Evolutionary conservation across 2,113 vertebrate species (phyloP).

Genomic region (Haliaeetus leucogaster): DNA sequence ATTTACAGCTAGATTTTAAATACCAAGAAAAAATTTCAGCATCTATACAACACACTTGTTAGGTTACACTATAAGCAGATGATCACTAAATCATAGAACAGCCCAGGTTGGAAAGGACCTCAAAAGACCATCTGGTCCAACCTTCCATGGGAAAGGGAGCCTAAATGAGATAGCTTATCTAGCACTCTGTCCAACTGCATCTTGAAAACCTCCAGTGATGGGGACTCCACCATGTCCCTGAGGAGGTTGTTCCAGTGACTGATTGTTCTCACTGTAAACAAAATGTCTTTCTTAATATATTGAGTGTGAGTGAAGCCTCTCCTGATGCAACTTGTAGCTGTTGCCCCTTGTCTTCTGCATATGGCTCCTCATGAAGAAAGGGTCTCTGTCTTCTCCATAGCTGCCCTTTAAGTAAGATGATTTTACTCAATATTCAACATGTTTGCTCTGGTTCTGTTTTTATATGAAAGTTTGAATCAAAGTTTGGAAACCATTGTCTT

Average conservation of each 20-base stretch:
- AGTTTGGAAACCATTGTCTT: not conserved
- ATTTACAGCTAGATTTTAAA: not conserved
- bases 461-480: not conserved
- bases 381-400: not conserved
- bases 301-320: not conserved
- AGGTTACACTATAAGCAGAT: not conserved
- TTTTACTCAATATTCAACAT: not conserved
- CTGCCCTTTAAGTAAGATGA: not conserved
- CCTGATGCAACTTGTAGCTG: not conserved
- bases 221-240: not conserved
- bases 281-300: too few species aligned
- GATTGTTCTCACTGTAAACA: not conserved
- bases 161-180: not conserved
- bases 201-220: not conserved
- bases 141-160: not conserved
- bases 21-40: not conserved
- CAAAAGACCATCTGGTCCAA: not conserved
- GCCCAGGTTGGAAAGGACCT: not conserved
- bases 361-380: not conserved
- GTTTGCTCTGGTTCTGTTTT: not conserved
- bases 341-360: accelerated
- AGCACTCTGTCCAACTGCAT: not conserved
- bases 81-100: not conserved
- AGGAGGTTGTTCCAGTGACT: not conserved
- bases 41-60: not conserved